These are phyloP conservation scores for Tineola bisselliella DNA, from an alignment of 2,888 invertebrate genomes.

Conservation along the genomic window DNA sequence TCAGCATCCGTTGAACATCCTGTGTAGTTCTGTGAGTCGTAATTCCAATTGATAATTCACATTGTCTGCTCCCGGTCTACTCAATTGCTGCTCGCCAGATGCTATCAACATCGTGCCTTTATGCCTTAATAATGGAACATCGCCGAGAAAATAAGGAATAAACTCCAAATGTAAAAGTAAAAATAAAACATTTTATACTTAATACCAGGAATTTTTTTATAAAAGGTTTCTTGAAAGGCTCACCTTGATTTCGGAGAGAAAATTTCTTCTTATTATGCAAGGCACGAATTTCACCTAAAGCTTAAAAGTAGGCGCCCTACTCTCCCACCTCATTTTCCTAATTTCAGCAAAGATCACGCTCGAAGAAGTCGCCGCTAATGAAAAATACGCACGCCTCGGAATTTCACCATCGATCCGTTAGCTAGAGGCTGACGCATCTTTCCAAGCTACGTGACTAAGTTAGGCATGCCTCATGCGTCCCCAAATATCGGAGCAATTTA, in stretches of 20 bases:
- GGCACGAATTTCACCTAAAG: conserved; percentile 12
- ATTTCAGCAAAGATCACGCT: conserved; percentile 13
- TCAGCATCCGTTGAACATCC: conserved; percentile 25
- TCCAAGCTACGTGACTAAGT: conserved; percentile 38
- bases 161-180: background rate
- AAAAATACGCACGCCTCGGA: conserved; percentile 57
- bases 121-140: conserved; percentile 11
- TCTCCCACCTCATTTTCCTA: conserved; percentile 15
- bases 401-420: conserved; percentile 43
- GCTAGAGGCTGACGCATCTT: conserved; percentile 45
- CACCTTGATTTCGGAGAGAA: background rate
- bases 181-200: background rate
- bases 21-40: conserved; percentile 17
- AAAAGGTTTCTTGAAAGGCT: background rate
- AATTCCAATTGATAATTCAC: conserved; percentile 32
- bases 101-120: conserved; percentile 13
- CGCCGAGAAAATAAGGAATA: conserved; percentile 11
- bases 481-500: conserved; percentile 64
- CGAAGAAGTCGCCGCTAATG: conserved; percentile 36
- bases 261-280: conserved; percentile 9
- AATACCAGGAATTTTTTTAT: background rate
- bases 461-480: conserved; percentile 53
- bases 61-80: conserved; percentile 24
- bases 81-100: conserved; percentile 10
- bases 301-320: conserved; percentile 13